phyloP scores from a whole-genome alignment of 2,888 invertebrate genomes.

The Dynastes grantii region DNA sequence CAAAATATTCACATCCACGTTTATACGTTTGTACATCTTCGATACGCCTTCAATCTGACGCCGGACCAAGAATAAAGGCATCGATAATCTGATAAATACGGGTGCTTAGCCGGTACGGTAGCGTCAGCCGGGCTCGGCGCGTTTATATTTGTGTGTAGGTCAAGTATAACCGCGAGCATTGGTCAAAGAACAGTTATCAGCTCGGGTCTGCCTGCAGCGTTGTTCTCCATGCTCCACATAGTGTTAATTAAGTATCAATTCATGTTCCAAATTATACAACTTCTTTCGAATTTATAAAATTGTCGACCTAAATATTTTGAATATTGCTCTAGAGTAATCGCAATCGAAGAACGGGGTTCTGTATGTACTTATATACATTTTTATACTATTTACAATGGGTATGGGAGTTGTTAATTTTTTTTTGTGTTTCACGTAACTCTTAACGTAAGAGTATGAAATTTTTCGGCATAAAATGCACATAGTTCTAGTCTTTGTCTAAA shows the following conservation, averaged over 20 bases:
- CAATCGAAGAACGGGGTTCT: not conserved
- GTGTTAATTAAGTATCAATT: slow-evolving; percentile 65
- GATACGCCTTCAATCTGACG: slow-evolving; percentile 2
- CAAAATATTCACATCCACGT: not conserved
- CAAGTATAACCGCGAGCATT: slow-evolving; percentile 63
- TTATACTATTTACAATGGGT: not conserved
- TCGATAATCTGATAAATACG: slow-evolving; percentile 14
- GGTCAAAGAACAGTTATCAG: slow-evolving; percentile 69
- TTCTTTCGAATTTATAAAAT: slow-evolving; percentile 50
- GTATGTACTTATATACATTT: not conserved
- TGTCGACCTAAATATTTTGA: slow-evolving; percentile 44
- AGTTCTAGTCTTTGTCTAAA: too few relatives aligned
- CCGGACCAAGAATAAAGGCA: not conserved
- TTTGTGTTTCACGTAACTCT: not conserved
- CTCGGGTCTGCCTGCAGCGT: slow-evolving; percentile 66
- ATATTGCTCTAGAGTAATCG: slow-evolving; percentile 27
- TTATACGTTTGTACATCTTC: not conserved
- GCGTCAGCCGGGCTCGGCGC: not conserved
- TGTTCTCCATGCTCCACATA: slow-evolving; percentile 63
- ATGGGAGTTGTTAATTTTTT: not conserved
- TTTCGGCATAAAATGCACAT: too few relatives aligned
- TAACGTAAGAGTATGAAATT: too few relatives aligned
- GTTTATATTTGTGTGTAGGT: slow-evolving; percentile 63
- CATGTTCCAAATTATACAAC: slow-evolving; percentile 57
- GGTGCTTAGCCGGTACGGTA: not conserved